Evolutionary conservation across 2,797 vertebrate species (phyloP), one percentile per base, ranked within the genome.

Genomic region (Melopsittacus undulatus): DNA sequence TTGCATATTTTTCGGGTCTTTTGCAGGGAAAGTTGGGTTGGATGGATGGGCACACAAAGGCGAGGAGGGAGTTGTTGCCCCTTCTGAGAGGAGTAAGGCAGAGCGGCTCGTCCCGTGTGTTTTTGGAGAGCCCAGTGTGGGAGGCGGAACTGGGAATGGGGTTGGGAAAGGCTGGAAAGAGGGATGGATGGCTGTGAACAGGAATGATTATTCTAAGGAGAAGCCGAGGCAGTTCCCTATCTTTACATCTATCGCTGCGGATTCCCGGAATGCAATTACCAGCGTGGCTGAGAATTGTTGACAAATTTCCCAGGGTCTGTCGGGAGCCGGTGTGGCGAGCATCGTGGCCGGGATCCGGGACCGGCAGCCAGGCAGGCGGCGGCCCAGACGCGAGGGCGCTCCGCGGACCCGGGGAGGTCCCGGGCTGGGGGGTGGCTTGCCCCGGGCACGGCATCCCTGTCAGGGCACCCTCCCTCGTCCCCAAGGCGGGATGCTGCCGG

Each of bases 1-100:
- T 91, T 40, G 94, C 96, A 95, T 95, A 95, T 97, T 97, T 97
- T 95, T 89, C 80, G 95, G 81, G 78, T 90, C 96, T 91, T 92
- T 87, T 95, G 95, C 96, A 88, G 69, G 97, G 90, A 80, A 95
- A 96, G 96, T 96, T 89, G 87, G 72, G 90, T 61, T 26, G 86
- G 67, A 15, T 27, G 22, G 84, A 64, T 42, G 67, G 78, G 86
- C 9, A 42, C 73, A 90, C 83, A 83, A 87, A 96, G 92, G 95
- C 89, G 73, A 87, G 92, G 36, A 67, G 89, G 86, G 95, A 96
- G 90, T 94, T 43, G 16, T 74, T 87, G 92, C 82, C 92, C 94
- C 56, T 83, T 72, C 87, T 93, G 76, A 81, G 75, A 69, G 89
- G 74, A 88, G 91, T 36, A 59, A 80, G 80, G 73, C 83, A 11